These are phyloP conservation scores for Helobdella robusta DNA, from an alignment of 2,888 invertebrate genomes.

Conservation along the genomic window DNA sequence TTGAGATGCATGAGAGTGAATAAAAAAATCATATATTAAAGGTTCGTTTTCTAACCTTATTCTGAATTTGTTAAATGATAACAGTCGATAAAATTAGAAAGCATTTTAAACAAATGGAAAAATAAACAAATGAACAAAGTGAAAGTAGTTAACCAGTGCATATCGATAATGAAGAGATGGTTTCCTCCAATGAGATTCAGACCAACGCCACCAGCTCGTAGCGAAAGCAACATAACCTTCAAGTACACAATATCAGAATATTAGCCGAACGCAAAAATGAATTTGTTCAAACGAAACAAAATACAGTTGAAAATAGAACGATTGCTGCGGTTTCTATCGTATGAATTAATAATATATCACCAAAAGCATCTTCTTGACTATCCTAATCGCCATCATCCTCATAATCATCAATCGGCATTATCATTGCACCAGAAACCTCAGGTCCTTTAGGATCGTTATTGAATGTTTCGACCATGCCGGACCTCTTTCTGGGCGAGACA, in stretches of 20 bases:
- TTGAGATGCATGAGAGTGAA: too few species aligned
- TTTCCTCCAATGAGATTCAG: constrained; percentile 84
- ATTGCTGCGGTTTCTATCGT: too few species aligned
- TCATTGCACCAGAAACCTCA: constrained; percentile 53
- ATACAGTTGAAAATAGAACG: not conserved
- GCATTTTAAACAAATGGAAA: not conserved
- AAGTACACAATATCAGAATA: not conserved
- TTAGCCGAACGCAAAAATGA: not conserved
- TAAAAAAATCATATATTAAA: too few species aligned
- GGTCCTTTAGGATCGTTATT: constrained; percentile 58
- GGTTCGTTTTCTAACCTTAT: too few species aligned
- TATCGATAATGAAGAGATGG: constrained; percentile 77
- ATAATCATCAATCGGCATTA: not conserved
- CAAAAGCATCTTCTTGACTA: not conserved
- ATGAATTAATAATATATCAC: too few species aligned
- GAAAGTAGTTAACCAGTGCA: constrained; percentile 66
- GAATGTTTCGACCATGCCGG: constrained; percentile 62
- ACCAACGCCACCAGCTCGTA: constrained; percentile 88
- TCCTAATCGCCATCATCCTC: too few species aligned
- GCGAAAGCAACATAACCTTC: constrained; percentile 65
- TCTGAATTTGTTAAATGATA: not conserved
- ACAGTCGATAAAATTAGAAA: not conserved
- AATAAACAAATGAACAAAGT: not conserved
- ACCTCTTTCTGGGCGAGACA: constrained; percentile 64
- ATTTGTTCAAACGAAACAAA: not conserved